Evolutionary conservation across 1,140 invertebrate species (phyloP).

Genomic region (Drosophila rufa): DNA sequence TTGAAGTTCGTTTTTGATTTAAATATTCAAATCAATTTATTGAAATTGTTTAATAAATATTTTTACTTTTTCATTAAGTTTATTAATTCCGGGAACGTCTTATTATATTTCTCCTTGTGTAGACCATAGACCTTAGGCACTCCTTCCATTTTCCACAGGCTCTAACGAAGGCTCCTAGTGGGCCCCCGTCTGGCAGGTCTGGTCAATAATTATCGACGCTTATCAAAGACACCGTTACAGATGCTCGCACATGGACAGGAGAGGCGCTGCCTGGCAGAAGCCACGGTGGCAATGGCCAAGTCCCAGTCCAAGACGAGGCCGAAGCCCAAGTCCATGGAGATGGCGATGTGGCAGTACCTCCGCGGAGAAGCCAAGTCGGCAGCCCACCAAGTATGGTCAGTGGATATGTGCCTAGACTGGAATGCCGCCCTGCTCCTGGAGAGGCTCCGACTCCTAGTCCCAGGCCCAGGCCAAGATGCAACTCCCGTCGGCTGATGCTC

Average conservation of each 20-base stretch:
- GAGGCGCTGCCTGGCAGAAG: slow-evolving; percentile 12
- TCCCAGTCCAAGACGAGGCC: neutral
- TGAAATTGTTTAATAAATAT: neutral
- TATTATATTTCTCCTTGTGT: slow-evolving; percentile 9
- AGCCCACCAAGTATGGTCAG: slow-evolving; percentile 73
- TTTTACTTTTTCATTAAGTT: neutral
- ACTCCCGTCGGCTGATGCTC: slow-evolving; percentile 45
- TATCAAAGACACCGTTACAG: slow-evolving; percentile 83
- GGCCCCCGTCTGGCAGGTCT: slow-evolving; percentile 43
- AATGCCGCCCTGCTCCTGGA: slow-evolving; percentile 42
- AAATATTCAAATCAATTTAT: neutral
- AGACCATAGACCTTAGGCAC: neutral
- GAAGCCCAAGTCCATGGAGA: slow-evolving; percentile 2
- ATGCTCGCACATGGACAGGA: slow-evolving; percentile 71
- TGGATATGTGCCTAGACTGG: slow-evolving; percentile 55
- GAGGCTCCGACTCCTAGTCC: slow-evolving; percentile 12
- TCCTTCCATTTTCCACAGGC: slow-evolving; percentile 29
- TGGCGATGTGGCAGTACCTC: slow-evolving; percentile 11
- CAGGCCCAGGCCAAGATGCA: neutral
- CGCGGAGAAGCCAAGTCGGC: slow-evolving; percentile 27
- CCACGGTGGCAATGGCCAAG: slow-evolving; percentile 14
- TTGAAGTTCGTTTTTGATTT: no score
- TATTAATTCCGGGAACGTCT: no score
- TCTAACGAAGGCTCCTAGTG: slow-evolving; percentile 54
- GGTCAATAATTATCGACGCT: slow-evolving; percentile 83